phyloP scores from a whole-genome alignment of 2,113 vertebrate species.

The Sebastes schlegelii region DNA sequence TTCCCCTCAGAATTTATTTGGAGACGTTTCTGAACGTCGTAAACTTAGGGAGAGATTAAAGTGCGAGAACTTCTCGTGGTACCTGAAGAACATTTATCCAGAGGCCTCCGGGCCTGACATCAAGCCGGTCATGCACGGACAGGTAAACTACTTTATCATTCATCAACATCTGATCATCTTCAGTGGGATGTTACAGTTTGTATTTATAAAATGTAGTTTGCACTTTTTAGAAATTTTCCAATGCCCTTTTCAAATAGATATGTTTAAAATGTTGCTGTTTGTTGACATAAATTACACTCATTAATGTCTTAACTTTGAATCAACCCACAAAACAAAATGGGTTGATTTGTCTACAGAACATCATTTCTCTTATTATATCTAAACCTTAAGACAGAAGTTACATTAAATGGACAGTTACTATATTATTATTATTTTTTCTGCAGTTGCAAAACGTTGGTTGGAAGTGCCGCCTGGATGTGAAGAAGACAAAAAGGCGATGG shows the following conservation, averaged over 20 bases:
- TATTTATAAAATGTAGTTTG: neutral
- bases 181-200: neutral
- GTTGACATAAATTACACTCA: neutral
- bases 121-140: constrained; percentile 81
- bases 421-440: neutral
- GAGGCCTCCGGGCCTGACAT: constrained; percentile 89
- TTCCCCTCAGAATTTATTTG: constrained; percentile 84
- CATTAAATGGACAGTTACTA: neutral
- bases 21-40: constrained; percentile 86
- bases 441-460: constrained; percentile 86
- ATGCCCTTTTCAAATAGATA: neutral
- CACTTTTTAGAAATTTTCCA: neutral
- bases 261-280: neutral
- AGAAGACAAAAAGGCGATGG: constrained; percentile 80
- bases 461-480: constrained; percentile 83
- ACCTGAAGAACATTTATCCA: constrained; percentile 87
- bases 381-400: neutral
- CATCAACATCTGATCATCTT: neutral
- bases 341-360: neutral
- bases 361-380: neutral
- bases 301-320: neutral
- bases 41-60: constrained; percentile 83
- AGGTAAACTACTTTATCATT: constrained; percentile 69
- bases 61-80: constrained; percentile 91
- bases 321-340: neutral